Conservation (phyloP, 2,888 invertebrate species). For the Plebejus anna region DNA sequence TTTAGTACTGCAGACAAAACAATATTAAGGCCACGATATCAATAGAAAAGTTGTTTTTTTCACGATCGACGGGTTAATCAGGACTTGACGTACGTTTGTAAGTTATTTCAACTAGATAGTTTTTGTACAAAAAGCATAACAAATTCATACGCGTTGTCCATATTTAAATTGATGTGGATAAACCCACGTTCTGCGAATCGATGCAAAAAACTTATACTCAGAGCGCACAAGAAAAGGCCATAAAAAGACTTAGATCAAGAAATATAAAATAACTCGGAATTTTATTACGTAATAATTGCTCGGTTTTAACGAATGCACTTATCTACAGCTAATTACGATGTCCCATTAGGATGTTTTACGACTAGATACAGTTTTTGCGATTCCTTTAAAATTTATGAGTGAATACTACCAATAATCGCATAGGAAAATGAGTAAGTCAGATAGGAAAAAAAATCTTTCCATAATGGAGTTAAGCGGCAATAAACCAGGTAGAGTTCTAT, state of each 20-base stretch:
- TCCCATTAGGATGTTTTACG: background rate
- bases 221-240: background rate
- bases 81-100: background rate
- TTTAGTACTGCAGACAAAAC: constrained; percentile 1
- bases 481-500: background rate
- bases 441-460: background rate
- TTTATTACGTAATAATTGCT: background rate
- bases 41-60: too few species aligned
- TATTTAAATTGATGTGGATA: constrained; percentile 2
- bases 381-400: background rate
- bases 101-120: background rate
- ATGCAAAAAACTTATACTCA: background rate
- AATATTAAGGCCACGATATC: background rate
- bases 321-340: background rate
- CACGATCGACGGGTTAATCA: too few species aligned
- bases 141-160: background rate
- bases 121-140: background rate
- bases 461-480: background rate
- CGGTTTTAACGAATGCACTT: background rate
- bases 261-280: background rate
- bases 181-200: background rate
- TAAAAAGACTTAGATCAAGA: background rate
- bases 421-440: background rate
- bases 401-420: background rate
- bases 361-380: background rate